A percentile compares a stretch with the other conserved stretches of the same genome.
These are phyloP conservation scores for Myripristis jacobus DNA, from an alignment of 2,797 vertebrate genomes.

Conservation along the genomic window DNA sequence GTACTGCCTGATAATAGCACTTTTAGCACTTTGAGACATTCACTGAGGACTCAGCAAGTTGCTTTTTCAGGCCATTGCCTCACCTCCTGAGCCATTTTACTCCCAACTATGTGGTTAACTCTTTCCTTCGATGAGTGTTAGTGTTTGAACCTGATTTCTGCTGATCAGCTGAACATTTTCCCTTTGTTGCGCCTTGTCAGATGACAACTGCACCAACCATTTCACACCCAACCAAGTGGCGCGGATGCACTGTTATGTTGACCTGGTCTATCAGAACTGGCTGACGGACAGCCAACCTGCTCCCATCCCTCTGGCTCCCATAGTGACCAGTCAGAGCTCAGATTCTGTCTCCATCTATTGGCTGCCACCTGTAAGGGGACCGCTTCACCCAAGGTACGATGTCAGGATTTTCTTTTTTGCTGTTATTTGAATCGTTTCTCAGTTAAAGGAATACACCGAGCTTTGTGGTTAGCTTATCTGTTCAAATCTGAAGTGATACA, in stretches of 20 bases:
- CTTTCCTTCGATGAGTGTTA: not conserved
- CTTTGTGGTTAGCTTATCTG: too few species aligned
- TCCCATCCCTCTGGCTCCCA: conserved; percentile 88
- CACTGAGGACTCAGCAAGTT: too few species aligned
- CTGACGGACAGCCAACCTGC: conserved; percentile 83
- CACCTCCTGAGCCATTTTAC: not conserved
- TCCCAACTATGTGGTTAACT: not conserved
- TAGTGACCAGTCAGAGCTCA: conserved; percentile 85
- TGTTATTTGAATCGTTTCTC: too few species aligned
- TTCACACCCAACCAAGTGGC: conserved; percentile 98
- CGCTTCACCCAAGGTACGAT: conserved; percentile 91
- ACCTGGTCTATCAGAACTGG: conserved; percentile 95
- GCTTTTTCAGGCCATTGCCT: not conserved
- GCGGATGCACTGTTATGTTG: conserved; percentile 97
- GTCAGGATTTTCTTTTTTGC: too few species aligned
- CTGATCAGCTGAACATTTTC: conserved; percentile 5
- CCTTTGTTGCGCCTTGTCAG: conserved; percentile 72
- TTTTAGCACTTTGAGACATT: too few species aligned
- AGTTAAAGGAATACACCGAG: too few species aligned
- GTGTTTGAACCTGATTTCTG: conserved; percentile 6
- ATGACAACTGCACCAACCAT: conserved; percentile 95
- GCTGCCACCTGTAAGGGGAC: conserved; percentile 90
- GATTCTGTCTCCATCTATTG: conserved; percentile 92
- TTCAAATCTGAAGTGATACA: too few species aligned
- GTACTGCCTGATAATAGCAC: too few species aligned